Evolutionary conservation across 2,113 vertebrate genomes (phyloP).

Genomic region (Dromas ardeola): DNA sequence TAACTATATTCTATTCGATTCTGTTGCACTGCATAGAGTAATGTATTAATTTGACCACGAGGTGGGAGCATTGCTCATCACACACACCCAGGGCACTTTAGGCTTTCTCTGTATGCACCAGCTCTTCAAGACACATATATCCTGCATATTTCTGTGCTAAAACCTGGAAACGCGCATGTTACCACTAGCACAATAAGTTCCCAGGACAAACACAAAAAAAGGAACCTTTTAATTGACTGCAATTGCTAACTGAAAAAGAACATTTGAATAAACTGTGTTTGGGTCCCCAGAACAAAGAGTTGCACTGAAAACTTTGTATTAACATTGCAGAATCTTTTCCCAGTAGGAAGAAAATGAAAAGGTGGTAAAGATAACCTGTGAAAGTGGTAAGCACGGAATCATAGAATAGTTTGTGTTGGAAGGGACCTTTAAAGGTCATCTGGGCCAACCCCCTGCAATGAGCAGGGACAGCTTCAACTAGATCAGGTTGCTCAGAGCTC

Average conservation of each 20-base stretch:
- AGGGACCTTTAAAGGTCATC: neutral
- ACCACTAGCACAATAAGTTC: neutral
- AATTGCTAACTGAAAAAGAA: neutral
- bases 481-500: neutral
- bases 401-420: neutral
- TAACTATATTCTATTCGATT: neutral
- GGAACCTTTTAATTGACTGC: neutral
- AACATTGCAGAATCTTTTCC: neutral
- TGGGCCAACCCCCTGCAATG: no score
- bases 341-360: neutral
- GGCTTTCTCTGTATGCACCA: neutral
- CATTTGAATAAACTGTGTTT: neutral
- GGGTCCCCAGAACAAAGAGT: neutral
- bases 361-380: neutral
- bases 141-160: neutral
- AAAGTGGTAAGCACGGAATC: neutral
- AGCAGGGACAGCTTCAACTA: neutral
- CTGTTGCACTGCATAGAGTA: neutral
- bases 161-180: neutral
- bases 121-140: neutral
- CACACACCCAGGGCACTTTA: neutral
- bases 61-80: conserved; percentile 5
- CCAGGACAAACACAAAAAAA: neutral
- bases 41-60: neutral
- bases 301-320: neutral